Conservation (phyloP, 37 sponge, comb jelly and placozoan species). For the Beroe forskalii region DNA sequence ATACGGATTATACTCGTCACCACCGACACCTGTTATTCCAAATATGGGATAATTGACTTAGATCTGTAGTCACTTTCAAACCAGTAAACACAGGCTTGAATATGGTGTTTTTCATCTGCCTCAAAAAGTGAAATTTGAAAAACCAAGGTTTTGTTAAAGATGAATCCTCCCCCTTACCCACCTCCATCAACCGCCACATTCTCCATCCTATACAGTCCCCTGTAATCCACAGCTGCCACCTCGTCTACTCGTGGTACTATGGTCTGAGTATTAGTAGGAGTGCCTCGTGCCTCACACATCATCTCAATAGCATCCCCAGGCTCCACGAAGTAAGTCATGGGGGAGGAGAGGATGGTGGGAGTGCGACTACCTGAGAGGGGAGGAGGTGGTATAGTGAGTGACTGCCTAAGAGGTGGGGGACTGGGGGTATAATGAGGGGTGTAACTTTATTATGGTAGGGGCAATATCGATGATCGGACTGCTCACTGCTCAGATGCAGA, state of each 20-base stretch:
- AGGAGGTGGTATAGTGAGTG: background rate
- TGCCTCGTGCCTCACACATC: slow-evolving; percentile 1
- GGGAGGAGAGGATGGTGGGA: slow-evolving; percentile 47
- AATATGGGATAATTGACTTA: background rate
- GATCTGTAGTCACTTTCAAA: too few relatives aligned
- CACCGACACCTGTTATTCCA: slow-evolving; percentile 9
- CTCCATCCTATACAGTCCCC: slow-evolving; percentile 9
- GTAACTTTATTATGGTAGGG: too few relatives aligned
- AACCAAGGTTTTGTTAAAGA: background rate
- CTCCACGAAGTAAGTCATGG: slow-evolving; percentile 23
- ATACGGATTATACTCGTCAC: slow-evolving; percentile 45
- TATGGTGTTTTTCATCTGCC: background rate
- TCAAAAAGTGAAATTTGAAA: background rate
- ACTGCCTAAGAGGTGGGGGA: too few relatives aligned
- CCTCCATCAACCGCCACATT: slow-evolving; percentile 22
- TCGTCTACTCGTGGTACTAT: background rate
- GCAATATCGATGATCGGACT: too few relatives aligned
- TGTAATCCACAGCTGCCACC: background rate
- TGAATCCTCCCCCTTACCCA: background rate
- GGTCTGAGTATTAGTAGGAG: slow-evolving; percentile 24
- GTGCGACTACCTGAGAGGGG: slow-evolving; percentile 16
- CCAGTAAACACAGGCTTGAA: too few relatives aligned
- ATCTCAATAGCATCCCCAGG: slow-evolving; percentile 9
- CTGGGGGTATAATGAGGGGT: too few relatives aligned
- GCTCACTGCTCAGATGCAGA: too few relatives aligned